Conservation (phyloP, 37 sponge, comb jelly and placozoan species). For the Axinella damicornis region DNA sequence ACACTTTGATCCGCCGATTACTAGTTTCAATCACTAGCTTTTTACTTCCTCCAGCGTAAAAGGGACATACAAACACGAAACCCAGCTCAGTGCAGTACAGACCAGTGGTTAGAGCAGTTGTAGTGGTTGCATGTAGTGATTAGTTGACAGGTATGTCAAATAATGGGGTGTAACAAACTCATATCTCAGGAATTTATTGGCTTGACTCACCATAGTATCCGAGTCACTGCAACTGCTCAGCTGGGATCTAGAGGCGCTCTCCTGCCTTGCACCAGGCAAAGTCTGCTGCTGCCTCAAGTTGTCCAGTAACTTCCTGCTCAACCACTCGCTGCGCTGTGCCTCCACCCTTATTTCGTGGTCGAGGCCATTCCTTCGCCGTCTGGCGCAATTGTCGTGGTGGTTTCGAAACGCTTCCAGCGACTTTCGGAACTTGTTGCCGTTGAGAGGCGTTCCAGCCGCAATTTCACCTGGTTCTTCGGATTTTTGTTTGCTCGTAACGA, state of each 20-base stretch:
- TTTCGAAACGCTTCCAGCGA: slow-evolving; percentile 19
- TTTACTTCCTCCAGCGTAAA: no score
- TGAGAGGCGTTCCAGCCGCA: not conserved
- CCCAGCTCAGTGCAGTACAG: no score
- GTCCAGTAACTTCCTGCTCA: slow-evolving; percentile 53
- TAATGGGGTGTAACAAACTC: no score
- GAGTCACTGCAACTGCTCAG: slow-evolving; percentile 8
- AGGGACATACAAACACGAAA: no score
- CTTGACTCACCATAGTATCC: not conserved
- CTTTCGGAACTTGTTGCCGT: slow-evolving; percentile 21
- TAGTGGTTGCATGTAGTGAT: no score
- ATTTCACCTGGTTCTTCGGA: slow-evolving; percentile 11
- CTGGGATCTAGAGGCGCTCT: slow-evolving; percentile 1
- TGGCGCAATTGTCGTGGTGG: slow-evolving; percentile 48
- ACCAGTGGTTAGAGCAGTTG: no score
- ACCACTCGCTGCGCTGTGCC: slow-evolving; percentile 31
- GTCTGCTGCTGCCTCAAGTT: slow-evolving; percentile 51
- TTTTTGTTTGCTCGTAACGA: slow-evolving; percentile 8
- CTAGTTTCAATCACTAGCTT: no score
- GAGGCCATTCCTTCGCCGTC: slow-evolving; percentile 25
- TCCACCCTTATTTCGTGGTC: slow-evolving; percentile 46
- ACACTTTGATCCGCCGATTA: no score
- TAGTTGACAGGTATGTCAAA: no score
- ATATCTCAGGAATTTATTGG: no score
- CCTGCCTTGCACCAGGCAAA: not conserved